Percentiles rank a stretch among this genome's conserved stretches.
Conservation (phyloP, 2,797 vertebrate species). For the Trachurus trachurus region DNA sequence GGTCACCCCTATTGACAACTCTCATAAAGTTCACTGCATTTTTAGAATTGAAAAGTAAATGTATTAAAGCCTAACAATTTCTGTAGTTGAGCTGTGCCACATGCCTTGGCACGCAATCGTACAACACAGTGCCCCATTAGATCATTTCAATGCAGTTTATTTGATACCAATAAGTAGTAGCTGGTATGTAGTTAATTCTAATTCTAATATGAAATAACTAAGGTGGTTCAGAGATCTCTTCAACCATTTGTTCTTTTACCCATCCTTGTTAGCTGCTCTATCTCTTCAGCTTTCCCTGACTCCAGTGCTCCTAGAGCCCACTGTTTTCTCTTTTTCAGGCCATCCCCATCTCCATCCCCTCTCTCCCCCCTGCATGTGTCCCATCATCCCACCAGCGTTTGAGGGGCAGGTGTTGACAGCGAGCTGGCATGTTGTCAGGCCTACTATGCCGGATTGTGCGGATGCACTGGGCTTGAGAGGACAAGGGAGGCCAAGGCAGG, state of each 20-base stretch:
- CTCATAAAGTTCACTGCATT: neutral
- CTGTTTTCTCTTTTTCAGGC: constrained; percentile 24
- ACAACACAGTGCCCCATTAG: neutral
- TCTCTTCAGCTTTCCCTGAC: constrained; percentile 23
- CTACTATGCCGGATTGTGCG: constrained; percentile 69
- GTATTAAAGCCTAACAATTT: neutral
- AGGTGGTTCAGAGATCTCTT: neutral
- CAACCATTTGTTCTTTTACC: constrained; percentile 3
- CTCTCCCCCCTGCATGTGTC: constrained; percentile 64
- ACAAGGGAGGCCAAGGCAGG: constrained; percentile 77
- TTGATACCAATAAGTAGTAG: constrained; percentile 1
- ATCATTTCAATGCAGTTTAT: neutral
- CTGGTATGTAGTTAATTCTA: neutral
- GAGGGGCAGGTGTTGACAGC: constrained; percentile 83
- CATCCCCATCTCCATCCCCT: constrained; percentile 43
- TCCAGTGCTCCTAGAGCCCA: constrained; percentile 17
- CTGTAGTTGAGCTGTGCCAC: neutral
- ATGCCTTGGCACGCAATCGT: neutral
- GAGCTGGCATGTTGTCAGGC: constrained; percentile 79
- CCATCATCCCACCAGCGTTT: constrained; percentile 73
- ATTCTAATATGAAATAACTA: neutral
- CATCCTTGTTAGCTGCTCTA: constrained; percentile 1
- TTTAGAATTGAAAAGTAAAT: neutral
- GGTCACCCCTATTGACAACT: no score
- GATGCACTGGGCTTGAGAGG: constrained; percentile 71